Percentiles rank a stretch among this genome's conserved stretches.
Evolutionary conservation across 2,797 vertebrate genomes (phyloP).

Genomic region (Botia kubotai): DNA sequence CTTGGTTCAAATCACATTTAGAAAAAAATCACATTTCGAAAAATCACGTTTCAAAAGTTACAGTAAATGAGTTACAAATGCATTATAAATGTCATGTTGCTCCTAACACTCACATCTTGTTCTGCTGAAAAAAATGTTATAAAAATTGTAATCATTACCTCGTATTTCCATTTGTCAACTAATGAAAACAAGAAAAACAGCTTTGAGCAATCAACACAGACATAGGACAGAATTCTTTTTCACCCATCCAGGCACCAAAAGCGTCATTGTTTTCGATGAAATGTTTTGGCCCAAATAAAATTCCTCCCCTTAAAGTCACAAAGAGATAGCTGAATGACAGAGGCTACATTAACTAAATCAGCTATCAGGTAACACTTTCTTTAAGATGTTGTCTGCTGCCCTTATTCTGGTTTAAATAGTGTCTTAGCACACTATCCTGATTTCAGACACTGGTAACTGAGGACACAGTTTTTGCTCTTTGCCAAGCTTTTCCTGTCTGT

Average conservation of each 20-base stretch:
- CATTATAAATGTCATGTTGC: neutral
- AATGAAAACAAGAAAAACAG: neutral
- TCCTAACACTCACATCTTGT: neutral
- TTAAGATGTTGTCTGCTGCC: slow-evolving; percentile 52
- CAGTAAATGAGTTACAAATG: neutral
- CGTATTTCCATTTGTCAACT: neutral
- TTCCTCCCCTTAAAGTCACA: neutral
- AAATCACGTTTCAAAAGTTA: neutral
- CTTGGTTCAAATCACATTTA: too few species aligned
- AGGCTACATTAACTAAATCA: neutral
- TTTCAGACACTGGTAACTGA: slow-evolving; percentile 39
- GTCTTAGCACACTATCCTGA: slow-evolving; percentile 59
- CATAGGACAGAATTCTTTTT: neutral
- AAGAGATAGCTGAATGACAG: neutral
- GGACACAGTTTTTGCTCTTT: slow-evolving; percentile 34
- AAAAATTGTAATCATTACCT: neutral
- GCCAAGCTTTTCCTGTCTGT: slow-evolving; percentile 22
- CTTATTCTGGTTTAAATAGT: slow-evolving; percentile 60
- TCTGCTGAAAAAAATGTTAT: neutral
- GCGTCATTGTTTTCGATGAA: neutral
- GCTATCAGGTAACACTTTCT: slow-evolving; percentile 55
- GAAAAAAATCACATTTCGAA: too few species aligned
- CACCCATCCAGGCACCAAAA: neutral
- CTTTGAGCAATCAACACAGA: neutral
- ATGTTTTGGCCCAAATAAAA: neutral